phyloP scores from a whole-genome alignment of 2,888 invertebrate species.

The Drosophila parthenogenetica region DNA sequence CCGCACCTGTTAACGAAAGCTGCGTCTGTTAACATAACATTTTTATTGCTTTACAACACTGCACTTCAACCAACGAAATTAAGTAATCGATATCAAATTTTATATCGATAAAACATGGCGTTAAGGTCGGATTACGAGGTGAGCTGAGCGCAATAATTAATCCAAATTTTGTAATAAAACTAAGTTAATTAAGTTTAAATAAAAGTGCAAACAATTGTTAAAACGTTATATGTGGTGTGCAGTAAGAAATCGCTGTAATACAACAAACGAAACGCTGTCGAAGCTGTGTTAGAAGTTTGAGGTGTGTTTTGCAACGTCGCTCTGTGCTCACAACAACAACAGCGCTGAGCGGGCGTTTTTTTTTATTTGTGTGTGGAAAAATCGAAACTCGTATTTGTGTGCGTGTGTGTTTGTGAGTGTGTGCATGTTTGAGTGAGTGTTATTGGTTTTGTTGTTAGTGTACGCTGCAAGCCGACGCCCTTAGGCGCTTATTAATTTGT shows the following conservation, averaged over 20 bases:
- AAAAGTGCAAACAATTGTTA: conserved; percentile 66
- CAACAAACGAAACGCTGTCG: neutral
- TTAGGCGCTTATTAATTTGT: conserved; percentile 70
- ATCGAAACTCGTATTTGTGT: conserved; percentile 59
- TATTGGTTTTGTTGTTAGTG: conserved; percentile 67
- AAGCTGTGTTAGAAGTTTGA: conserved; percentile 35
- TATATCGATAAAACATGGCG: conserved; percentile 83
- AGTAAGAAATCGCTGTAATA: conserved; percentile 14
- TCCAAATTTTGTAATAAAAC: conserved; percentile 53
- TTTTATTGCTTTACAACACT: conserved; percentile 33
- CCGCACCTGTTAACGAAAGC: conserved; percentile 33
- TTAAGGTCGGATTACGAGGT: conserved; percentile 85
- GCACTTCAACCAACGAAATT: neutral
- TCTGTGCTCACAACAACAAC: conserved; percentile 32
- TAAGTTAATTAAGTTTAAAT: conserved; percentile 64
- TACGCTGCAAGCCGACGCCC: conserved; percentile 73
- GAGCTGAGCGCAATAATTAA: conserved; percentile 79
- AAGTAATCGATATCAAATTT: conserved; percentile 48
- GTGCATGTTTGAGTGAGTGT: conserved; percentile 41
- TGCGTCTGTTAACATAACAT: neutral
- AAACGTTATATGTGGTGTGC: conserved; percentile 40
- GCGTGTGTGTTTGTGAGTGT: conserved; percentile 29
- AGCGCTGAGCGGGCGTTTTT: conserved; percentile 73
- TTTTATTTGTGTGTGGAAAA: conserved; percentile 54
- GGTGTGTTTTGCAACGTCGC: conserved; percentile 49